Evolutionary conservation across 2,888 invertebrate species (phyloP), one percentile per base, ranked within the genome.

Genomic region (Elmis aenea): DNA sequence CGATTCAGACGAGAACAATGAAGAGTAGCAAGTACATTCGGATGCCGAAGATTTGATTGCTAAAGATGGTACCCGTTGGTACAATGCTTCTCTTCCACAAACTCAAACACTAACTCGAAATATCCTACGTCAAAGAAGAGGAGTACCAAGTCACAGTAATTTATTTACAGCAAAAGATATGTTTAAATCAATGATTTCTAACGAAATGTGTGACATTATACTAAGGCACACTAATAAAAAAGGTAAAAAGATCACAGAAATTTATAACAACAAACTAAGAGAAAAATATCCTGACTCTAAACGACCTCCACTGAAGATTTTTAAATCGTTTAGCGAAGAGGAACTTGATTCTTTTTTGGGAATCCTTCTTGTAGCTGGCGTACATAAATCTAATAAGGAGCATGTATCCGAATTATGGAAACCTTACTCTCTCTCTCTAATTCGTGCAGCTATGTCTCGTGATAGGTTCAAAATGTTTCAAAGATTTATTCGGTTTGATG

Each of bases 401-500:
- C 32, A 33, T 30, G 12, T 36, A 20, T 6, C 18, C 24, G 32
- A 36, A 37, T 13, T 42, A 26, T 33, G 33, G 37, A 33, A 22
- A 22, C 5, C 16, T n/a, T 13, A 42, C n/a, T 9, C 28, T 3
- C 22, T 36, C 5, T 26, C 41, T 15, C 18, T 37, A 15, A 10
- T 18, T 20, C 23, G 25, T 20, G 41, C 37, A 8, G 28, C 26
- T 3, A 33, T 37, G 21, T 12, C 22, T 16, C 25, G 28, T 12
- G 30, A 33, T 26, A 21, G 33, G 2, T 42, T 42, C 11, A 15
- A 33, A 18, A 5, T 33, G 22, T 13, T 42, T 10, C 33, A 33
- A 10, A 18, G 33, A 24, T 42, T 35, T 26, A 38, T 42, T 27
- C 26, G 42, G 5, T 45, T 45, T 26, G 39, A 42, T 20, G 24